Evolutionary conservation across 2,113 vertebrate genomes (phyloP).

Genomic region (Cricetomys ansorgei): DNA sequence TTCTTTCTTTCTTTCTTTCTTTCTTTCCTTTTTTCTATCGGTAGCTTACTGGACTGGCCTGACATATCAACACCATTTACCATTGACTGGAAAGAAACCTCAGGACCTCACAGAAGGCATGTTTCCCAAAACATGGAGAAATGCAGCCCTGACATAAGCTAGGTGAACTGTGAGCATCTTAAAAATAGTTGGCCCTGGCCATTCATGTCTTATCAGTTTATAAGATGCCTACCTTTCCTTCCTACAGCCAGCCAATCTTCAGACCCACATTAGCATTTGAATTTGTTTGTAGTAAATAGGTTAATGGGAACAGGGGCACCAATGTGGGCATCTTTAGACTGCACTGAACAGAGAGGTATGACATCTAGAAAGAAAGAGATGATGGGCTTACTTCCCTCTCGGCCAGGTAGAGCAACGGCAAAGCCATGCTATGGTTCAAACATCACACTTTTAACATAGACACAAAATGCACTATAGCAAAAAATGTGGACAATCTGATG

Average conservation of each 20-base stretch:
- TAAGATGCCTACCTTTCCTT: background rate
- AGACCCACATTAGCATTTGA: background rate
- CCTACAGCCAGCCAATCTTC: background rate
- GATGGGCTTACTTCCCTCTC: background rate
- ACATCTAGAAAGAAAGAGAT: background rate
- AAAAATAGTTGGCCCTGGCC: background rate
- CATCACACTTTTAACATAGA: background rate
- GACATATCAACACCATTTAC: background rate
- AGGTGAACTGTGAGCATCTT: background rate
- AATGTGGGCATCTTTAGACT: background rate
- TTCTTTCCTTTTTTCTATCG: too few species aligned
- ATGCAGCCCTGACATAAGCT: background rate
- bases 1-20: too few species aligned
- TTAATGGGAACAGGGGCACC: background rate
- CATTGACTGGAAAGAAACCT: background rate
- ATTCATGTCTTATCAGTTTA: background rate
- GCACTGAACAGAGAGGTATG: background rate
- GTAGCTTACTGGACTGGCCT: background rate
- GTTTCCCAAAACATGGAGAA: background rate
- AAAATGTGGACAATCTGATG: background rate
- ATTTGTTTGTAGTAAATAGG: background rate
- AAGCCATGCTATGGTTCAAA: background rate
- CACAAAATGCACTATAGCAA: background rate
- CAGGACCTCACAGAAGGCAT: background rate
- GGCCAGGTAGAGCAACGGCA: background rate